These are phyloP conservation scores for Tokudaia tokunoshimensis DNA, from an alignment of 2,797 vertebrate genomes.

Conservation along the genomic window DNA sequence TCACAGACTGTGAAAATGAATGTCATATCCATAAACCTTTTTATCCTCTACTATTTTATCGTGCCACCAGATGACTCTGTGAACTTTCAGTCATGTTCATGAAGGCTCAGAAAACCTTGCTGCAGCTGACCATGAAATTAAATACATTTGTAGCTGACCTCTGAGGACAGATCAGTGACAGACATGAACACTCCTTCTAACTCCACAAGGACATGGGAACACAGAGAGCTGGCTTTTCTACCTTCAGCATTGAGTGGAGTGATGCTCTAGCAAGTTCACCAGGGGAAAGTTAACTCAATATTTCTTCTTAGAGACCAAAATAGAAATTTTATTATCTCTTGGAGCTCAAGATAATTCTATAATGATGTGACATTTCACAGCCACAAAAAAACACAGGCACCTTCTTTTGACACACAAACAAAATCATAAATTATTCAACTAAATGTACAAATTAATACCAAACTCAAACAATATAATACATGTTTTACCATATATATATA, in stretches of 20 bases:
- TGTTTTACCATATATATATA: background rate
- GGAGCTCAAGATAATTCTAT: slow-evolving; percentile 55
- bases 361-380: slow-evolving; percentile 53
- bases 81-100: background rate
- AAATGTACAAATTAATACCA: slow-evolving; percentile 5
- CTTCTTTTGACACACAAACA: slow-evolving; percentile 49
- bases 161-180: slow-evolving; percentile 6
- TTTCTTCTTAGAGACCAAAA: slow-evolving; percentile 54
- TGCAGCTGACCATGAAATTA: slow-evolving; percentile 62
- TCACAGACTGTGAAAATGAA: background rate
- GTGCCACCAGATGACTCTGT: background rate
- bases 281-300: slow-evolving; percentile 27
- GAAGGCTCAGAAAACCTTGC: background rate
- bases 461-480: background rate
- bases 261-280: background rate
- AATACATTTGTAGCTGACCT: slow-evolving; percentile 47
- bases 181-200: background rate
- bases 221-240: background rate
- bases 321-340: slow-evolving; percentile 60
- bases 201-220: background rate
- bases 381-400: background rate
- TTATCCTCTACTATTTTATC: slow-evolving; percentile 29
- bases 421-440: background rate
- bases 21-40: background rate
- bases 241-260: background rate